Evolutionary conservation across 1,140 invertebrate genomes (phyloP), one percentile per base, ranked within the genome.

Genomic region (Microplitis demolitor): DNA sequence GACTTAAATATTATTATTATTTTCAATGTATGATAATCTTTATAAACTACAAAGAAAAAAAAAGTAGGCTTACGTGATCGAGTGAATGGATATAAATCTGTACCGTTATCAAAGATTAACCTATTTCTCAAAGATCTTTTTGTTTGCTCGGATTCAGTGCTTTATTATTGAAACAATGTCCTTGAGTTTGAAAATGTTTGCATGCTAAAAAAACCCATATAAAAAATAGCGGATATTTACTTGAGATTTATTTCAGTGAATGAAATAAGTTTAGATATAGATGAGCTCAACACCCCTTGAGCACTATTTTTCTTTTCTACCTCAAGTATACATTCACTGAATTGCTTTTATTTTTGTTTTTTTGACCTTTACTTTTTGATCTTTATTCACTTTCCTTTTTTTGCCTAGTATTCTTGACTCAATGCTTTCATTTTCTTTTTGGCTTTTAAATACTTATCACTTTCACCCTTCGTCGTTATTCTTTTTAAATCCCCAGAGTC

Each of bases 211-310:
- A 76, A 73, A 58, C 54, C 70, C 11, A 33, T 31, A 70, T 50
- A 45, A 72, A 78, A 80, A 75, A 76, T 76, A 56, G 54, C 37
- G 35, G 69, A 73, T 80, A 80, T 81, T 82, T 80, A 78, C 82
- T 82, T 77, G 78, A 77, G 75, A 75, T 73, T 76, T 72, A 73
- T 76, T 76, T 79, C 31, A 45, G 24, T 35, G 72, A 45, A 37
- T 63, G 31, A 37, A 56, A 31, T 35, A 35, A 9, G 72, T 71
- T 62, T n/a, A 76, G 63, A 74, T 70, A 72, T 63, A 39, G 24
- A 24, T 24, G 24, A n/a, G 13, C 61, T 8, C 50, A 34, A 76
- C 75, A 78, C 72, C 60, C 77, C 70, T 64, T 70, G 58, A 71
- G 74, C 63, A 61, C 69, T 76, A 80, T 81, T 81, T 79, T 71